Evolutionary conservation across 2,797 vertebrate species (phyloP), one percentile per base, ranked within the genome.

Genomic region (Ctenochaetus hawaiiensis): DNA sequence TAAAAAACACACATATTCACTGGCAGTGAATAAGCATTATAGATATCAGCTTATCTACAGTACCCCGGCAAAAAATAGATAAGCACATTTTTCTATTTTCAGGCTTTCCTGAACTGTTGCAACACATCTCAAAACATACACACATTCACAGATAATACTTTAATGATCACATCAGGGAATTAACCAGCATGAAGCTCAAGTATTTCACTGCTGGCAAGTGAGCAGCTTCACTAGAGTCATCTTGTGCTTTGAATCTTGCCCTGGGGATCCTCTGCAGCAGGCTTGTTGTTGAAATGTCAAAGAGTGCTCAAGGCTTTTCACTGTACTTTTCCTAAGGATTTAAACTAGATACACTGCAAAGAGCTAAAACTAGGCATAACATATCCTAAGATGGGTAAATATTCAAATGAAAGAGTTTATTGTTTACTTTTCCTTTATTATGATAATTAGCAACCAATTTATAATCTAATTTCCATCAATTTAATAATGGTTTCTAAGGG

Each of bases 311-410:
- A 72, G 11, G 26, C 1, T 8, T 14, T 59, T 10, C 30, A 57
- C 48, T 65, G 48, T 26, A 52, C 34, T 72, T 61, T n/a, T 20
- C 18, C 30, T 37, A 57, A 65, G 5, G 39, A 61, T 61, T 60
- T 37, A 59, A 47, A 54, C 1, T 4, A 16, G 37, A 41, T 52
- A 49, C 26, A 45, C 9, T 18, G 2, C 9, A 45, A 10, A 7
- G 1, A 45, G 57, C 17, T 67, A 0, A 60, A 11, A 23, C n/a
- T 9, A 17, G 4, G 0, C 12, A 43, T 22, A 49, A 51, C 3
- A 17, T 7, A 39, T 56, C 2, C 30, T 37, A 14, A 44, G 26
- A 30, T 6, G 16, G 9, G 18, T 6, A 57, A 26, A 49, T 37
- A 39, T 3, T 9, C 0, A 61, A 61, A 66, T 20, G 0, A 41